These are phyloP conservation scores for Limnodromus scolopaceus DNA, from an alignment of 2,797 vertebrate genomes.

Conservation along the genomic window DNA sequence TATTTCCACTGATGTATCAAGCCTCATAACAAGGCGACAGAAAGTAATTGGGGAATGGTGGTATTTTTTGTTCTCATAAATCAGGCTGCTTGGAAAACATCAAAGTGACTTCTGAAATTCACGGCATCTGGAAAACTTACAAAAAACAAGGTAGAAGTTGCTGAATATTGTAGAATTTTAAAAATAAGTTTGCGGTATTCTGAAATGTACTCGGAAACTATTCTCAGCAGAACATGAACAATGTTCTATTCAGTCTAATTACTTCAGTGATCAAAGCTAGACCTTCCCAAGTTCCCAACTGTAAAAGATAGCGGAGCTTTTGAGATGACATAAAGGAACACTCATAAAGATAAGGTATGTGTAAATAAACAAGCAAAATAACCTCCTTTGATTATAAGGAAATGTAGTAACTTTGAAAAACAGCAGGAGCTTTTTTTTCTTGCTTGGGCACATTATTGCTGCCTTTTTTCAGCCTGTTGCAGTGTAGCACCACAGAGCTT, in stretches of 20 bases:
- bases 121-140: background rate
- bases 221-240: constrained; percentile 29
- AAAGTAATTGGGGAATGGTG: background rate
- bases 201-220: constrained; percentile 18
- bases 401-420: constrained; percentile 38
- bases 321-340: constrained; percentile 41
- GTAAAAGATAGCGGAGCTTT: constrained; percentile 35
- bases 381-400: constrained; percentile 24
- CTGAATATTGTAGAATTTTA: constrained; percentile 4
- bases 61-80: constrained; percentile 43
- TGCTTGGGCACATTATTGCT: background rate
- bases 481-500: background rate
- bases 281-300: constrained; percentile 36
- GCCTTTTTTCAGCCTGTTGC: background rate
- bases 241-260: constrained; percentile 50
- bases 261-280: constrained; percentile 68
- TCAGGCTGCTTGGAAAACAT: constrained; percentile 35
- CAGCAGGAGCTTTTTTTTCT: background rate
- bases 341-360: constrained; percentile 63
- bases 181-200: constrained; percentile 14
- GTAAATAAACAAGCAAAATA: constrained; percentile 61
- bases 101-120: constrained; percentile 33
- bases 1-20: background rate
- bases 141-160: constrained; percentile 3
- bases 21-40: background rate